A percentile compares a stretch with the other conserved stretches of the same genome.
phyloP scores from a whole-genome alignment of 2,888 invertebrate genomes.

The Leucoptera coffeella region DNA sequence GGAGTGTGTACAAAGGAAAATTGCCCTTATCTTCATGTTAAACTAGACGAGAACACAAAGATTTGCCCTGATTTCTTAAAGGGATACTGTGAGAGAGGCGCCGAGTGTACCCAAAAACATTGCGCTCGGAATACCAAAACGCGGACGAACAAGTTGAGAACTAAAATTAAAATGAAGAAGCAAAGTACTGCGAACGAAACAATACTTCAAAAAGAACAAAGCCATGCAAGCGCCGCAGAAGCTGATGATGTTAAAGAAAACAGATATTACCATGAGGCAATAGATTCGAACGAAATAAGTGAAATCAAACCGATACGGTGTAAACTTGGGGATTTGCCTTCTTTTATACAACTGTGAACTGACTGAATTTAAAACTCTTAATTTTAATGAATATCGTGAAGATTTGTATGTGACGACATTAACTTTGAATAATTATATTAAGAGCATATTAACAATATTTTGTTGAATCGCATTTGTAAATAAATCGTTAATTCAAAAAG shows the following conservation, averaged over 20 bases:
- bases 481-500: too few relatives aligned
- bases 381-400: too few relatives aligned
- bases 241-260: slow-evolving; percentile 11
- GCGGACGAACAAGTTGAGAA: too few relatives aligned
- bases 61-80: slow-evolving; percentile 75
- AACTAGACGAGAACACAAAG: slow-evolving; percentile 71
- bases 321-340: slow-evolving; percentile 35
- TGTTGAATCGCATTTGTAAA: too few relatives aligned
- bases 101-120: slow-evolving; percentile 28
- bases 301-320: slow-evolving; percentile 36
- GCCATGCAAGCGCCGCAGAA: too few relatives aligned
- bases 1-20: slow-evolving; percentile 72
- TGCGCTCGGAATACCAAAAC: slow-evolving; percentile 59
- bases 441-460: too few relatives aligned
- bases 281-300: slow-evolving; percentile 11
- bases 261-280: slow-evolving; percentile 26
- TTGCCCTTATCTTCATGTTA: slow-evolving; percentile 87
- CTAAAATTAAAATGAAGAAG: too few relatives aligned
- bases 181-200: neutral
- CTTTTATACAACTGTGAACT: slow-evolving; percentile 34
- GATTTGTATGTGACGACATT: too few relatives aligned
- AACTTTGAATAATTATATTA: too few relatives aligned
- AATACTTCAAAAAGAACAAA: slow-evolving; percentile 1
- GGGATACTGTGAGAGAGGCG: slow-evolving; percentile 69
- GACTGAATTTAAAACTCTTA: too few relatives aligned